Conservation (phyloP, 2,113 vertebrate species). For the Notarius lentiginosus region DNA sequence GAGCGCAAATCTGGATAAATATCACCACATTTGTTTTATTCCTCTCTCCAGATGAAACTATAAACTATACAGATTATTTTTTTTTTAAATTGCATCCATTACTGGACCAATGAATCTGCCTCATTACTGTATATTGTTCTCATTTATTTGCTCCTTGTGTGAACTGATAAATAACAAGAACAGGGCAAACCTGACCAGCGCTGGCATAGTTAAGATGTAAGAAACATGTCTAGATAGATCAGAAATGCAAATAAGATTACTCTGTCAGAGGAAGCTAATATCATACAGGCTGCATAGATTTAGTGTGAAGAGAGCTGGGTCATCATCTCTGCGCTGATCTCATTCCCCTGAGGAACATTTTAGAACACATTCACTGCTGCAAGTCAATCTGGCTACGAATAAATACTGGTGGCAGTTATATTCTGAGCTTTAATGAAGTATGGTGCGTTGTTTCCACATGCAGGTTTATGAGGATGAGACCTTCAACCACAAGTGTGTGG, state of each 20-base stretch:
- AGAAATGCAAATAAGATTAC: neutral
- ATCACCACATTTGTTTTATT: neutral
- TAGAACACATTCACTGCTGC: neutral
- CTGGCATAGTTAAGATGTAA: neutral
- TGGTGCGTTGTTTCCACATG: conserved; percentile 5
- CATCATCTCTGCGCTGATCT: conserved; percentile 63
- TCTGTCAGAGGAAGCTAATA: neutral
- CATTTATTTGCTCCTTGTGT: neutral
- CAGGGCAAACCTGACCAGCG: too few species aligned
- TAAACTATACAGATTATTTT: too few species aligned
- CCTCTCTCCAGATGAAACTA: too few species aligned
- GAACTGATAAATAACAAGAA: too few species aligned
- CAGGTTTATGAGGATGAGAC: conserved; percentile 6
- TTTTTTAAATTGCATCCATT: too few species aligned
- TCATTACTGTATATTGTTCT: neutral
- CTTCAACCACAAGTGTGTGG: conserved; percentile 15
- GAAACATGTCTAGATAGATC: neutral
- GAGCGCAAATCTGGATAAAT: neutral
- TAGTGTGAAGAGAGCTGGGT: conserved; percentile 23
- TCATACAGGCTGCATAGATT: neutral
- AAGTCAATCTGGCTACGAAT: conserved; percentile 8
- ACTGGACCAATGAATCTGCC: neutral
- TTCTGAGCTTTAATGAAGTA: neutral
- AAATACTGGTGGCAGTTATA: conserved; percentile 17
- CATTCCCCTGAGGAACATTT: conserved; percentile 14